phyloP scores from a whole-genome alignment of 2,888 invertebrate genomes.

The Coleophora flavipennella region DNA sequence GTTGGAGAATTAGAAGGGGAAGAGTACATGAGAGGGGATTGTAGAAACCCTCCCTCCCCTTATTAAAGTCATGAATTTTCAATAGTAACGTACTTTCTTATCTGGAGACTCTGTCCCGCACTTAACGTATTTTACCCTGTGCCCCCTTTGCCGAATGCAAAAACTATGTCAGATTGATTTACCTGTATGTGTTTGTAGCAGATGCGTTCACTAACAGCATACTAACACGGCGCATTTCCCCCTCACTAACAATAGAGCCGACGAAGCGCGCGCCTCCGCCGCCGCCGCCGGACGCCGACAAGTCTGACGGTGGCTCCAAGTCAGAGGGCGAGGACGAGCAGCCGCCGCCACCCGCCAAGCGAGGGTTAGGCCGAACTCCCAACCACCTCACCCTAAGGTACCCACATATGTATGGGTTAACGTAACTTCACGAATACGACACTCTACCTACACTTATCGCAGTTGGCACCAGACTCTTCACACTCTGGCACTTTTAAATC shows the following conservation, averaged over 20 bases:
- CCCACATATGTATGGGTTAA: conserved; percentile 56
- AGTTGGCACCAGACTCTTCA: conserved; percentile 25
- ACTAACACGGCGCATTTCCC: conserved; percentile 14
- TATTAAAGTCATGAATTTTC: too few relatives aligned
- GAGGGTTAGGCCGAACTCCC: conserved; percentile 89
- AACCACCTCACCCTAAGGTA: conserved; percentile 92
- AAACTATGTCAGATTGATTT: too few relatives aligned
- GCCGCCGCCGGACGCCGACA: conserved; percentile 58
- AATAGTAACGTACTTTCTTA: too few relatives aligned
- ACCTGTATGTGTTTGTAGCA: too few relatives aligned
- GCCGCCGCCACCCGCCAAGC: conserved; percentile 75
- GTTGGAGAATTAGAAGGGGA: too few relatives aligned
- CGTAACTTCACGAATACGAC: conserved; percentile 27
- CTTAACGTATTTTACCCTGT: too few relatives aligned
- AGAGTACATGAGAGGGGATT: too few relatives aligned
- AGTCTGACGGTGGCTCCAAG: conserved; percentile 80
- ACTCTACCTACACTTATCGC: conserved; percentile 30
- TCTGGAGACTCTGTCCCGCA: too few relatives aligned
- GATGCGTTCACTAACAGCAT: conserved; percentile 5
- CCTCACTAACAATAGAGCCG: conserved; percentile 5
- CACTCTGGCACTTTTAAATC: conserved; percentile 17
- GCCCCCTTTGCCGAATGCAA: too few relatives aligned
- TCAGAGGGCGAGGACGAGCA: conserved; percentile 91
- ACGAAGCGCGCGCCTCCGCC: conserved; percentile 31
- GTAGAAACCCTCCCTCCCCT: too few relatives aligned